phyloP scores from a whole-genome alignment of 2,888 invertebrate species.

The Galerucella pusilla region DNA sequence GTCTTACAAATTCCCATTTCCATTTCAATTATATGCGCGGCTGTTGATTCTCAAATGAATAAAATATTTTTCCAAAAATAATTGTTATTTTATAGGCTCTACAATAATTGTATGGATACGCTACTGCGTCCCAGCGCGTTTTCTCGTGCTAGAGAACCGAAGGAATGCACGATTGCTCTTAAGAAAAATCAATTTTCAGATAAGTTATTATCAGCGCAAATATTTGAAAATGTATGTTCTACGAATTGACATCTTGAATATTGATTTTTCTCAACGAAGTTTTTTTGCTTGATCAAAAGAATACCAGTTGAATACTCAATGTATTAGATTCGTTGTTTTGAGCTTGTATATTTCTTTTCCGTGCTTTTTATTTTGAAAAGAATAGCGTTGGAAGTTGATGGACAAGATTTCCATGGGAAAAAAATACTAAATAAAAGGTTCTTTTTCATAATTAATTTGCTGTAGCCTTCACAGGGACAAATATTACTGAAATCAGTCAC shows the following conservation, averaged over 20 bases:
- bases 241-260: slow-evolving; percentile 38
- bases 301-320: slow-evolving; percentile 32
- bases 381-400: neutral
- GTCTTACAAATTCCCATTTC: no score
- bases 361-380: neutral
- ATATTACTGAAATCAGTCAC: no score
- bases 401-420: neutral
- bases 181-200: slow-evolving; percentile 44
- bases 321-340: slow-evolving; percentile 16
- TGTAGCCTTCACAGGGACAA: no score
- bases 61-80: no score
- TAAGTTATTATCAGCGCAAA: slow-evolving; percentile 43
- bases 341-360: slow-evolving; percentile 3
- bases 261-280: slow-evolving; percentile 33
- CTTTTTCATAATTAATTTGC: no score
- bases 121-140: neutral
- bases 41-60: no score
- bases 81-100: neutral
- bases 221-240: slow-evolving; percentile 43
- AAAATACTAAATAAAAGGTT: no score
- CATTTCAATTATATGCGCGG: no score
- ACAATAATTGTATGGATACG: neutral
- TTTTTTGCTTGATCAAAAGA: neutral
- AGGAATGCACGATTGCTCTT: slow-evolving; percentile 37
- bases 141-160: slow-evolving; percentile 21